A percentile compares a stretch with the other conserved stretches of the same genome.
phyloP scores from a whole-genome alignment of 1,140 invertebrate species.

The fruit fly (Drosophila melanogaster) region Release_6_plus_ISO1_MT NT_033779.5:20311501-20312000 shows the following conservation, averaged over 20 bases:
- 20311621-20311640: constrained; percentile 10
- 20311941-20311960: constrained; percentile 81
- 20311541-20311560: constrained; percentile 42
- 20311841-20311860: constrained; percentile 15
- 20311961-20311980: constrained; percentile 54
- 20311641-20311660: constrained; percentile 8
- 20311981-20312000: constrained; percentile 9
- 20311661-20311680: constrained; percentile 1
- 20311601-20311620: constrained; percentile 25
- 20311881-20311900: constrained; percentile 32
- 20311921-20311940: constrained; percentile 78
- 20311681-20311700: constrained; percentile 11
- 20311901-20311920: constrained; percentile 62
- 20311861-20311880: constrained; percentile 18
- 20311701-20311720: constrained; percentile 34
- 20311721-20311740: constrained; percentile 25
- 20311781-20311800: constrained; percentile 15
- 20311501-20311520: constrained; percentile 53
- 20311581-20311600: constrained; percentile 13
- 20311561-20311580: constrained; percentile 15
- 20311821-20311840: constrained; percentile 47
- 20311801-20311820: constrained; percentile 16
- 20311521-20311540: constrained; percentile 59
- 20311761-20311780: constrained; percentile 10
- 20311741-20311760: constrained; percentile 51